These are phyloP conservation scores for Rhynchonycteris naso DNA, from an alignment of 2,797 vertebrate genomes.

Conservation along the genomic window DNA sequence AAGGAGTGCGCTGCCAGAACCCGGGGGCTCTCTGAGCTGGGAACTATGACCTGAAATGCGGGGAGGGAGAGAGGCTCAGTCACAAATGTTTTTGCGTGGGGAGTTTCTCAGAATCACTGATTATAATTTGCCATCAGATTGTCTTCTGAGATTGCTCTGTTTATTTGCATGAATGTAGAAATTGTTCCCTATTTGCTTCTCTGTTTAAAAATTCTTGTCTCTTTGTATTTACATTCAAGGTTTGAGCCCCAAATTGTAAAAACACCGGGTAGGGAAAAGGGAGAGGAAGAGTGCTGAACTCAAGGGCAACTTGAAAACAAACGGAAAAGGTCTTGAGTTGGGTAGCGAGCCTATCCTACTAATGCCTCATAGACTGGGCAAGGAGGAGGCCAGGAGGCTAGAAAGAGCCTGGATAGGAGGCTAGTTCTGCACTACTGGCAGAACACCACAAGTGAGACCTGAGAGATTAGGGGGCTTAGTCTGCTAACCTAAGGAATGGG, in stretches of 20 bases:
- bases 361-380: not conserved
- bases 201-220: slow-evolving; percentile 8
- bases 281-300: not conserved
- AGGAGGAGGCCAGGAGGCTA: not conserved
- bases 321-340: not conserved
- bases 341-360: not conserved
- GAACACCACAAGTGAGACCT: not conserved
- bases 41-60: not conserved
- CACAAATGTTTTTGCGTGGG: not conserved
- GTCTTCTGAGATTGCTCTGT: slow-evolving; percentile 26
- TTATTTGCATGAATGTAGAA: not conserved
- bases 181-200: not conserved
- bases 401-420: not conserved
- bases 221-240: not conserved
- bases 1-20: not conserved
- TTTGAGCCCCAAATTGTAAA: not conserved
- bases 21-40: not conserved
- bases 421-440: not conserved
- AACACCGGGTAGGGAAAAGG: not conserved
- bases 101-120: not conserved
- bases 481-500: not conserved
- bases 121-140: not conserved
- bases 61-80: not conserved
- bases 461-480: not conserved
- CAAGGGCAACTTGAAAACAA: not conserved